Base-by-base conservation (phyloP, 53 echinoderm and acorn worm species). In the Holothuria scabra region DNA sequence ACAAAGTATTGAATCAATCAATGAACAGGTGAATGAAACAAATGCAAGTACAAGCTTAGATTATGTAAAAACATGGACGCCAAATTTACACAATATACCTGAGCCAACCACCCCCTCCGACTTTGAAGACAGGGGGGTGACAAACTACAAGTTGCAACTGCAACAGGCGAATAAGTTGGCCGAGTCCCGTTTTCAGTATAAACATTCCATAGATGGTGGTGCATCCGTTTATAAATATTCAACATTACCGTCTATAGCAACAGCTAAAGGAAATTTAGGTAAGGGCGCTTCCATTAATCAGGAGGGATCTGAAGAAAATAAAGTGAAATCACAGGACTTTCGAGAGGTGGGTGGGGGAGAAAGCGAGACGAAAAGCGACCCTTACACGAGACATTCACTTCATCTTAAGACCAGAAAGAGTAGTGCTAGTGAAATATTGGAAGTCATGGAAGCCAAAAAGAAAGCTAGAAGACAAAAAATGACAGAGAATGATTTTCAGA, bases 101-200 rank as follows among this genome's bases (percentile, higher is more conserved):
- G 56, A 84, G 46, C 75, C 87, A 9, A 35, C 64, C 23, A 60
- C 88, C 9, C 88, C 84, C n/a, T 82, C 90, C 8, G 83, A 91
- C 30, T 85, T 86, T 1, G 92, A 97, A 19, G 97, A 94, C 82
- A 85, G 94, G 12, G 85, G 81, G 1, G 90, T 94, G 63, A 90
- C 86, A 28, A 97, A 97, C 85, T 97, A 92, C 46, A 86, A 90
- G 28, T 79, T 97, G 68, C 90, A 94, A 56, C 33, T 93, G 71
- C 94, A 94, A 71, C 94, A 93, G 8, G 97, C 93, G 1, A 87
- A 79, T 14, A 90, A 74, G 75, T 75, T 94, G 13, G 90, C 90
- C 1, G 94, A 95, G 80, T 55, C 76, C 56, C 76, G 23, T 11
- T 61, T 65, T 52, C 20, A 20, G 37, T 35, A 63, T 9, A 58